A percentile compares a stretch with the other conserved stretches of the same genome.
phyloP scores from a whole-genome alignment of 2,113 vertebrate species.

The Bolborhynchus lineola region DNA sequence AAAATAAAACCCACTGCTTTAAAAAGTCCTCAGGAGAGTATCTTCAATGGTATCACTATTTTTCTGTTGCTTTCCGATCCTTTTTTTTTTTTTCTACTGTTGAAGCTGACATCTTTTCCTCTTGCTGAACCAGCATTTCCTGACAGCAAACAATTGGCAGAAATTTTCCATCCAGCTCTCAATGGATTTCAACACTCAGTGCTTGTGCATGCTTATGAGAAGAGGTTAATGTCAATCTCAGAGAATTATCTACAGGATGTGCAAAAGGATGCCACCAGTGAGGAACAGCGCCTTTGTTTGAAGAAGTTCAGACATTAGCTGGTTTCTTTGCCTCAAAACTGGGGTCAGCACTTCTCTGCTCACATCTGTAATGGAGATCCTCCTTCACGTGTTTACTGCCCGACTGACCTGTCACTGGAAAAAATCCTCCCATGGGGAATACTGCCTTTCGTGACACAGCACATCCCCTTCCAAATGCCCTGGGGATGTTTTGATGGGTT shows the following conservation, averaged over 20 bases:
- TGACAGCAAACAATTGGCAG: conserved; percentile 28
- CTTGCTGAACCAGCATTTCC: conserved; percentile 59
- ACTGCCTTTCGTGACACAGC: background rate
- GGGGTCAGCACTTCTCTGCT: background rate
- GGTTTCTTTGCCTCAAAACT: background rate
- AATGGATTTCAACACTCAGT: conserved; percentile 27
- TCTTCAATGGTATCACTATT: background rate
- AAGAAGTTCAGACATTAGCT: background rate
- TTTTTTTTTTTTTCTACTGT: conserved; percentile 1
- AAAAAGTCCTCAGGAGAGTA: background rate
- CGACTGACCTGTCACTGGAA: background rate
- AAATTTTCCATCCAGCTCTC: conserved; percentile 48
- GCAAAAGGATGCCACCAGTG: background rate
- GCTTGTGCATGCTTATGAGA: background rate
- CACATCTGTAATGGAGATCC: background rate
- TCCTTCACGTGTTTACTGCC: background rate
- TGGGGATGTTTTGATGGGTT: background rate
- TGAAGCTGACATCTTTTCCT: conserved; percentile 54
- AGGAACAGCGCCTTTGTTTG: background rate
- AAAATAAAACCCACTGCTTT: conserved; percentile 2
- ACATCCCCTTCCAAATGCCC: background rate
- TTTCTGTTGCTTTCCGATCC: conserved; percentile 15
- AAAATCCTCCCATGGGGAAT: background rate
- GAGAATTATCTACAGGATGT: background rate
- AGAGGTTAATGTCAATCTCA: background rate